Evolutionary conservation across 1,140 invertebrate species (phyloP).

Genomic region (Neoseiulus cucumeris): DNA sequence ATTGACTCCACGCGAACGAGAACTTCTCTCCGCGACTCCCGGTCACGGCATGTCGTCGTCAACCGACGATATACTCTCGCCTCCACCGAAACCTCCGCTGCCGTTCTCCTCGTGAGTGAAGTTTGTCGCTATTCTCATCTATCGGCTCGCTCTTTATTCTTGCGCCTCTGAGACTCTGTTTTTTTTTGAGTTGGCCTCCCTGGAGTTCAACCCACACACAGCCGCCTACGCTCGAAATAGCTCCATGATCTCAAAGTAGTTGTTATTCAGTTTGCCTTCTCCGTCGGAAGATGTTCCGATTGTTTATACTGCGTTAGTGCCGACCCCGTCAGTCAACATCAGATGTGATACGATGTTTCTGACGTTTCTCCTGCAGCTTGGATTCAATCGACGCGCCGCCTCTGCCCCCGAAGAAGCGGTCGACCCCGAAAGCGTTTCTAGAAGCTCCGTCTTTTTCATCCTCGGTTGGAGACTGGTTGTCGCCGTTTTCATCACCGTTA

Average conservation of each 20-base stretch:
- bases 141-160: too few species aligned
- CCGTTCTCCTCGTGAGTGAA: constrained; percentile 30
- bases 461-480: background rate
- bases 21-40: constrained; percentile 23
- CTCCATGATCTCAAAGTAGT: too few species aligned
- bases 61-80: constrained; percentile 25
- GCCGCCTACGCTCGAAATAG: too few species aligned
- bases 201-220: too few species aligned
- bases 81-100: constrained; percentile 68
- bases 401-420: constrained; percentile 47
- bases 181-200: too few species aligned
- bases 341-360: background rate
- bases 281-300: too few species aligned
- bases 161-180: too few species aligned
- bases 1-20: constrained; percentile 28
- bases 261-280: too few species aligned
- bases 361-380: background rate
- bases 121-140: constrained; percentile 15
- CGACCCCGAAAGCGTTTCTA: background rate
- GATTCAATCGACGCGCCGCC: constrained; percentile 36
- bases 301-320: too few species aligned
- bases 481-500: background rate
- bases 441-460: constrained; percentile 1
- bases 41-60: constrained; percentile 6
- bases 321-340: too few species aligned